These are phyloP conservation scores for Listronotus oregonensis DNA, from an alignment of 1,140 invertebrate genomes.

Conservation along the genomic window DNA sequence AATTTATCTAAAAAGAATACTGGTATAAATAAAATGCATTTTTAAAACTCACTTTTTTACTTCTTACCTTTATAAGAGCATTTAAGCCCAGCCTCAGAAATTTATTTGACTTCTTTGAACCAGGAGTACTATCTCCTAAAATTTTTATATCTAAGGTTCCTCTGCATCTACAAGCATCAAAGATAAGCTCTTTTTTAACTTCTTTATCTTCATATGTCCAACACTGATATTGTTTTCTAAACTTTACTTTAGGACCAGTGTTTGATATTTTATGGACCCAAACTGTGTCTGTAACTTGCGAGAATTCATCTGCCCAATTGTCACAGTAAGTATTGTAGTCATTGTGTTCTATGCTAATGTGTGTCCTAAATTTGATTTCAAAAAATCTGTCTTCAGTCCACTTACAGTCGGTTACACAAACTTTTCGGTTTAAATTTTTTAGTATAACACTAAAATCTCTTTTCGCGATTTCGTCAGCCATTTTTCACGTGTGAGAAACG, in stretches of 20 bases:
- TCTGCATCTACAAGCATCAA: slow-evolving; percentile 52
- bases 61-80: slow-evolving; percentile 51
- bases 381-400: slow-evolving; percentile 52
- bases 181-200: slow-evolving; percentile 51
- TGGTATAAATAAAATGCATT: slow-evolving; percentile 3
- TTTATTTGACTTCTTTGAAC: slow-evolving; percentile 48
- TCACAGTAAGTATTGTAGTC: slow-evolving; percentile 53
- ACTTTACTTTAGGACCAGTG: slow-evolving; percentile 54
- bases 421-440: slow-evolving; percentile 47
- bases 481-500: slow-evolving; percentile 36
- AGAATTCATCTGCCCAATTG: slow-evolving; percentile 54
- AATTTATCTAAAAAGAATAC: slow-evolving; percentile 50
- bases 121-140: slow-evolving; percentile 48
- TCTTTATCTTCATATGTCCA: slow-evolving; percentile 49
- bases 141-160: slow-evolving; percentile 54
- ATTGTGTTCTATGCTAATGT: slow-evolving; percentile 48
- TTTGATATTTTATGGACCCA: slow-evolving; percentile 56
- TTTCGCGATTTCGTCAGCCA: slow-evolving; percentile 44
- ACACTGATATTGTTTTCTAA: slow-evolving; percentile 55
- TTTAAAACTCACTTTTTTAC: neutral
- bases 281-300: slow-evolving; percentile 50
- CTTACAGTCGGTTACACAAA: slow-evolving; percentile 49
- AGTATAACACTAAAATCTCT: slow-evolving; percentile 43
- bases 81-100: slow-evolving; percentile 51
- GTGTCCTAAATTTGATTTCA: slow-evolving; percentile 52